Evolutionary conservation across 1,140 invertebrate species (phyloP).

Genomic region (Diachasma alloeum): DNA sequence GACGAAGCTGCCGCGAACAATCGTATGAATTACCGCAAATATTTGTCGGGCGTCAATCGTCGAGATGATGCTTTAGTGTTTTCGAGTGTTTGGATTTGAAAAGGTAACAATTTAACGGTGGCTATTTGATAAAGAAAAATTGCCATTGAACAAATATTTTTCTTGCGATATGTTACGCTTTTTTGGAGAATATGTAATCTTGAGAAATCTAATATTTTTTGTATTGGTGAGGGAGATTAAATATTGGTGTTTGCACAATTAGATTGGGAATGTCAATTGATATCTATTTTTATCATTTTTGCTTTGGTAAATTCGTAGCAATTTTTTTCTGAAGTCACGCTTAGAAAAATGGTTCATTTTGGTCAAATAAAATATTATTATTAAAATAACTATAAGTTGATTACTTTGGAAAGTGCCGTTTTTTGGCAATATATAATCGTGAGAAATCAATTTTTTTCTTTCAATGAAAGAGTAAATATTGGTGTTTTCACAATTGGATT

Average conservation of each 20-base stretch:
- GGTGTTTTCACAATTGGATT: background rate
- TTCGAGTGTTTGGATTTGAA: slow-evolving; percentile 41
- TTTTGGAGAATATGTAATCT: background rate
- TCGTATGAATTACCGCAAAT: slow-evolving; percentile 43
- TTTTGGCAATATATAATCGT: background rate
- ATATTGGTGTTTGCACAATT: too few species aligned
- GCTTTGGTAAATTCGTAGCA: too few species aligned
- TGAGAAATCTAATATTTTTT: slow-evolving; percentile 6
- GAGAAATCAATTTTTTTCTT: slow-evolving; percentile 16
- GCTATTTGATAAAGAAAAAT: background rate
- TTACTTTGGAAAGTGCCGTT: too few species aligned
- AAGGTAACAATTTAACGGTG: slow-evolving; percentile 42
- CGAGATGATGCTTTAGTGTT: slow-evolving; percentile 36
- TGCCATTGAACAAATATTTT: background rate
- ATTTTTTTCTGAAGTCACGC: too few species aligned
- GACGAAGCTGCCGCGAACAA: slow-evolving; percentile 30
- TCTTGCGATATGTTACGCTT: background rate
- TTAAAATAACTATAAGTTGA: too few species aligned
- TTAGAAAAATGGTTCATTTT: too few species aligned
- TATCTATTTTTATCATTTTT: too few species aligned
- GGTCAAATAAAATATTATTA: too few species aligned
- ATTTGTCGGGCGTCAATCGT: slow-evolving; percentile 41
- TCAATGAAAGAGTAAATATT: background rate
- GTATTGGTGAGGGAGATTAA: background rate
- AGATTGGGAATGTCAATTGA: too few species aligned